Evolutionary conservation across 2,888 invertebrate genomes (phyloP), one percentile per base, ranked within the genome.

Genomic region (Oscheius sp.): DNA sequence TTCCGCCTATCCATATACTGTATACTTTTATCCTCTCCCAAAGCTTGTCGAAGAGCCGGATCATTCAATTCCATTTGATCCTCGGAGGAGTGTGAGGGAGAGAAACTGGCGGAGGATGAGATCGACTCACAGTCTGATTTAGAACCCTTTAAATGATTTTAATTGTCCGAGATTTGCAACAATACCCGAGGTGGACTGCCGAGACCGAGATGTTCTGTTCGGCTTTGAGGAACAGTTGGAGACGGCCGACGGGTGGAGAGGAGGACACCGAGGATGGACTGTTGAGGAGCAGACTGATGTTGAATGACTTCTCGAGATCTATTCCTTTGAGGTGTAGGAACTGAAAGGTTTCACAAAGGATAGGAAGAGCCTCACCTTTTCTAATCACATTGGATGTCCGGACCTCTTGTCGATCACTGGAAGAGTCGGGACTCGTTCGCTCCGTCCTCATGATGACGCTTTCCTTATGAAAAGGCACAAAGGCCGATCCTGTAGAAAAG

Each of bases 1-100:
- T 86, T 78, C 2, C 88, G 82, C n/a, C 88, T 80, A 69, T 89
- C 88, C 32, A 86, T 80, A 72, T 88, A 88, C 74, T 82, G 75
- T 17, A 32, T 63, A 17, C n/a, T n/a, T 12, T 62, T 20, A 8
- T 32, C 65, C 9, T 45, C 54, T 14, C 38, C 49, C 3, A 47
- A 26, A 1, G 56, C 47, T 54, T 54, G 57, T 9, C 54, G 9
- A 9, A 61, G 14, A 17, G 56, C 47, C 14, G 57, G 44, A 26
- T 54, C 66, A 47, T 44, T 47, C 41, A 54, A 14, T 2, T 51
- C 56, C 56, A 54, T 32, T 26, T 26, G 44, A 33, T 73, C 73
- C 68, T 77, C 77, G 0, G 74, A 74, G 22, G 75, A 77, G 44
- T 77, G 77, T 9, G 77, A 77, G 8, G 79, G 77, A 0, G 79